Conservation (phyloP, 2,797 vertebrate species). For the Sebastes alutus region DNA sequence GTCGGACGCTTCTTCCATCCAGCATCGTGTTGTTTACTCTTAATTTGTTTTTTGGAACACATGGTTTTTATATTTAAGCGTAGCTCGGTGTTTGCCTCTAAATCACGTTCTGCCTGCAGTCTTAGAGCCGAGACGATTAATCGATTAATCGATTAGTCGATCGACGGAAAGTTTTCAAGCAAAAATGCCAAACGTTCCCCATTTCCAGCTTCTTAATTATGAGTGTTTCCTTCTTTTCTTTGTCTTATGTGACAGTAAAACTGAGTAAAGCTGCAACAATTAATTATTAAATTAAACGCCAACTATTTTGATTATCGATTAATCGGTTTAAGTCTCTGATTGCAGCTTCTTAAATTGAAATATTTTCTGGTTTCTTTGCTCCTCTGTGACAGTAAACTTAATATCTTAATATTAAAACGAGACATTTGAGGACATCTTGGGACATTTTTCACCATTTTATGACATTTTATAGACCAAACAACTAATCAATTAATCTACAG, state of each 20-base stretch:
- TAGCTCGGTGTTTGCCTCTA: background rate
- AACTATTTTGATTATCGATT: background rate
- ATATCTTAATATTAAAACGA: background rate
- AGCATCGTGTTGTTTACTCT: conserved; percentile 6
- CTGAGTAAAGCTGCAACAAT: background rate
- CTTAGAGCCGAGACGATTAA: background rate
- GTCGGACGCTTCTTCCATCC: conserved; percentile 7
- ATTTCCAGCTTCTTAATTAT: background rate
- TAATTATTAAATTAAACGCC: background rate
- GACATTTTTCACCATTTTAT: too few relatives aligned
- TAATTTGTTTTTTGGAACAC: conserved; percentile 24
- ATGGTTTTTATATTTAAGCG: conserved; percentile 4
- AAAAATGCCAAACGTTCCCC: background rate
- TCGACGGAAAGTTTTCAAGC: background rate
- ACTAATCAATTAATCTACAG: background rate
- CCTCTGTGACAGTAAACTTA: background rate
- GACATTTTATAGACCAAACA: background rate
- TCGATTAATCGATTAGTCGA: background rate
- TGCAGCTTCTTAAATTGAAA: background rate
- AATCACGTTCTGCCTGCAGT: conserved; percentile 10
- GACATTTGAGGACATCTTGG: too few relatives aligned
- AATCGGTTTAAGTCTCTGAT: background rate
- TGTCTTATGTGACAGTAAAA: background rate
- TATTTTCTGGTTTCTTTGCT: background rate
- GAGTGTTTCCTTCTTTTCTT: background rate